Evolutionary conservation across 2,113 vertebrate genomes (phyloP).

Genomic region (Phrynosoma platyrhinos): DNA sequence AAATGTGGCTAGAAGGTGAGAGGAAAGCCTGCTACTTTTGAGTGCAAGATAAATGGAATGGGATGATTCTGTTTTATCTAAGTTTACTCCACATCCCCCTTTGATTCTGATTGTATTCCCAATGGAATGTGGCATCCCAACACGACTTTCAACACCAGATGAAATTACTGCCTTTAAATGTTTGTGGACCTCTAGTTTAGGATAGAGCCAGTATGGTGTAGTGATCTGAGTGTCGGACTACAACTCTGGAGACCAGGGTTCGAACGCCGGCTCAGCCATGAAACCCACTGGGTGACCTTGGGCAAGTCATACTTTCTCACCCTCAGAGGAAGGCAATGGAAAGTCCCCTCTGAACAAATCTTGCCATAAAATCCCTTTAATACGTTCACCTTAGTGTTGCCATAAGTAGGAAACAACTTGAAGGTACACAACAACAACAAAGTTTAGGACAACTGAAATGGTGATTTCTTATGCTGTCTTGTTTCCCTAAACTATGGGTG

Average conservation of each 20-base stretch:
- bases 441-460: not conserved
- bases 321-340: not conserved
- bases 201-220: too few relatives aligned
- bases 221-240: too few relatives aligned
- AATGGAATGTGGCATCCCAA: not conserved
- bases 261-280: too few relatives aligned
- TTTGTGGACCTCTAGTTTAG: too few relatives aligned
- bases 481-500: not conserved
- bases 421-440: too few relatives aligned
- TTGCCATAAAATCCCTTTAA: too few relatives aligned
- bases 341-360: too few relatives aligned
- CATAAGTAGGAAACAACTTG: too few relatives aligned
- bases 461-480: not conserved
- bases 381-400: too few relatives aligned
- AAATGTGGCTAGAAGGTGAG: not conserved
- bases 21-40: not conserved
- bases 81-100: not conserved
- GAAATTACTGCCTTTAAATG: too few relatives aligned
- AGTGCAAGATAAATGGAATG: not conserved
- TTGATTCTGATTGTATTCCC: not conserved
- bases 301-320: not conserved
- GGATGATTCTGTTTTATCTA: not conserved
- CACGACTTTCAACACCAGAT: not conserved
- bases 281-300: not conserved
- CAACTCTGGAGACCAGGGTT: too few relatives aligned